phyloP scores from a whole-genome alignment of 2,113 vertebrate genomes.

The Mus spicilegus region DNA sequence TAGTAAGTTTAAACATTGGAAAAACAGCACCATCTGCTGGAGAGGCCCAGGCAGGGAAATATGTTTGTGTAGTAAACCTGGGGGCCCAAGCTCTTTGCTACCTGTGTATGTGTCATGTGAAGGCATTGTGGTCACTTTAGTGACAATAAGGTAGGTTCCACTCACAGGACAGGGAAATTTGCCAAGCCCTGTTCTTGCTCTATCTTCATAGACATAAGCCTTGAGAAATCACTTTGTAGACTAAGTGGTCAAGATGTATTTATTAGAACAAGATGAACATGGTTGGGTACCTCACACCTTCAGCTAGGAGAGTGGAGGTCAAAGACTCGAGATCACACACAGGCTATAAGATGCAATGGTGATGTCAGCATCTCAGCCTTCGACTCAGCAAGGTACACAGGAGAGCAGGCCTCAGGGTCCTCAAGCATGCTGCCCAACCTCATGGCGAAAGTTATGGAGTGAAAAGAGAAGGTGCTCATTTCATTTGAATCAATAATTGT shows the following conservation, averaged over 20 bases:
- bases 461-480: slow-evolving; percentile 46
- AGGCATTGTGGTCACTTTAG: not conserved
- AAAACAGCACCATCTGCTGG: slow-evolving; percentile 87
- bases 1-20: slow-evolving; percentile 62
- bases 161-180: not conserved
- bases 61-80: not conserved
- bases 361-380: not conserved
- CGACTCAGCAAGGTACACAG: not conserved
- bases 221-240: slow-evolving; percentile 41
- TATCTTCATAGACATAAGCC: not conserved
- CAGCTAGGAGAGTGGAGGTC: not conserved
- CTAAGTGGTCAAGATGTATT: not conserved
- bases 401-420: not conserved
- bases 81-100: not conserved
- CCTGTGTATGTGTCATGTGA: not conserved
- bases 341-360: not conserved
- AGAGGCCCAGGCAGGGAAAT: slow-evolving; percentile 60
- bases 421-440: not conserved
- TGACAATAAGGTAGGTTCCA: not conserved
- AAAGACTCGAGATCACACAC: not conserved
- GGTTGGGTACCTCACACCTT: not conserved
- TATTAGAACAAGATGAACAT: rapidly evolving
- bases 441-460: slow-evolving; percentile 34
- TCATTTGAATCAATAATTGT: slow-evolving; percentile 57
- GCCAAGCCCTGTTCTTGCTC: not conserved